Evolutionary conservation across 1,140 invertebrate species (phyloP), one percentile per base, ranked within the genome.

Genomic region (Linepithema humile): DNA sequence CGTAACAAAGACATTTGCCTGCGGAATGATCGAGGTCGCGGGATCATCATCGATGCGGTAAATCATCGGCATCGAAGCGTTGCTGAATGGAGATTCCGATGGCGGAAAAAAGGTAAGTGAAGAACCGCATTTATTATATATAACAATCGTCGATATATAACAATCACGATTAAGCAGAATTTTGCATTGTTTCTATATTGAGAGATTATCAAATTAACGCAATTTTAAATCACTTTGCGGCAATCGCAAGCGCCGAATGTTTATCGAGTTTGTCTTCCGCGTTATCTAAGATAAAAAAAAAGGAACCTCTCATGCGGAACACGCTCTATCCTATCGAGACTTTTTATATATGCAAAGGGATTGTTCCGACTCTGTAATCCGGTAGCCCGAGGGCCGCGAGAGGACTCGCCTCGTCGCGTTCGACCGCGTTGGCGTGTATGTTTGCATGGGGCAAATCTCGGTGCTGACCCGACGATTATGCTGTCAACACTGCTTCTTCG

Each of bases 401-500:
- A 43, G 29, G 40, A 23, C 72, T 9, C 53, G 72, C 73, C 70
- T 40, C 17, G 57, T 29, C 62, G 60, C 53, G 17, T 60, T 2
- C 23, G 9, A 20, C 38, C 45, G 77, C 62, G 67, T 82, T 88
- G 85, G 89, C 90, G 89, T 90, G 88, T 89, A 85, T 86, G 87
- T 88, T 91, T 87, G 88, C 88, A 86, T 85, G 88, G 85, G 82
- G 85, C 59, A 87, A 85, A 87, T 89, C 87, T 85, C 38, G 82
- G 40, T 86, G 90, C 89, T 86, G 85, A 92, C 83, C 89, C 89
- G 82, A 74, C 89, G 89, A 93, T 93, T 93, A 93, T 91, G 89
- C 90, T 91, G 93, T 92, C 93, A 91, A 93, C 91, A 92, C 92
- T 91, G 85, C 88, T 88, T 84, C 84, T 85, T 38, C 73, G 73